Evolutionary conservation across 2,888 invertebrate species (phyloP).

Genomic region (Chelonus formosanus): DNA sequence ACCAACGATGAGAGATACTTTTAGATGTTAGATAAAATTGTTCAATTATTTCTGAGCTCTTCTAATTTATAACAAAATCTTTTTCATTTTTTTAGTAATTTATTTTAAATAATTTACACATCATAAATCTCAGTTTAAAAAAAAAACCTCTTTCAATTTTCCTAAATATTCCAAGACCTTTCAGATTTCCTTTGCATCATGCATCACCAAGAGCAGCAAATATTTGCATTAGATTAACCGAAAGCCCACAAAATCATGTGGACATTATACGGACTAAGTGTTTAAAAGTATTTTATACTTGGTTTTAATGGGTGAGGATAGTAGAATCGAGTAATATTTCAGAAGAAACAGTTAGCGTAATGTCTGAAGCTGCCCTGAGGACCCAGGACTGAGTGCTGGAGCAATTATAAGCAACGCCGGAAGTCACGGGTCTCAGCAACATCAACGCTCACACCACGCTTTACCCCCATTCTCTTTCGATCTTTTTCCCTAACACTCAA

Average conservation of each 20-base stretch:
- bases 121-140: no score
- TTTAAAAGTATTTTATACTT: not conserved
- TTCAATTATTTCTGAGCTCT: no score
- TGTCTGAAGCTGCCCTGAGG: constrained; percentile 48
- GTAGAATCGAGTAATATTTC: constrained; percentile 10
- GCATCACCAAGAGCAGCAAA: no score
- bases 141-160: not conserved
- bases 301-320: constrained; percentile 19
- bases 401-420: constrained; percentile 58
- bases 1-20: no score
- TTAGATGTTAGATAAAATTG: no score
- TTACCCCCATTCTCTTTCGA: constrained; percentile 29
- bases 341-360: constrained; percentile 50
- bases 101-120: no score
- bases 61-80: no score
- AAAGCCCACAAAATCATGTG: not conserved
- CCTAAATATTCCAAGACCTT: not conserved
- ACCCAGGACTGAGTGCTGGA: constrained; percentile 50
- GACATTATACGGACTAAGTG: constrained; percentile 10
- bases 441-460: constrained; percentile 36
- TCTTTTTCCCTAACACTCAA: constrained; percentile 32
- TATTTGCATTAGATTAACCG: not conserved
- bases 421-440: constrained; percentile 52
- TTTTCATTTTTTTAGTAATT: no score
- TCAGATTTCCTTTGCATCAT: no score